Evolutionary conservation across 2,888 invertebrate genomes (phyloP).

Genomic region (Tipula unca): DNA sequence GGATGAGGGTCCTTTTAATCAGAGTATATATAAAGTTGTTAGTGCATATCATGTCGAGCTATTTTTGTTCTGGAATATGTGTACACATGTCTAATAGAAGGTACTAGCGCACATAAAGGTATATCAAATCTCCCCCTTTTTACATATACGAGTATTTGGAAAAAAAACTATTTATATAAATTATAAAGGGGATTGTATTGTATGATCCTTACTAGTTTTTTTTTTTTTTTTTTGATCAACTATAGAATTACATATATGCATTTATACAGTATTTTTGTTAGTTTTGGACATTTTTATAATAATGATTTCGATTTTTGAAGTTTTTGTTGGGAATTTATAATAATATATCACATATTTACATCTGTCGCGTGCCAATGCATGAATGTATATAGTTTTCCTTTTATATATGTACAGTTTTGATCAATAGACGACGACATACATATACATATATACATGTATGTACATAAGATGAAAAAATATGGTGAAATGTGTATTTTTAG

Average conservation of each 20-base stretch:
- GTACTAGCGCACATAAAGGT: not conserved
- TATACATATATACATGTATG: too few relatives aligned
- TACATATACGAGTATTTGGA: not conserved
- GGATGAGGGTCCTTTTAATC: constrained; percentile 3
- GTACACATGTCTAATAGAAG: not conserved
- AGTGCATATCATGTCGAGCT: not conserved
- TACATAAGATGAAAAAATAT: not conserved
- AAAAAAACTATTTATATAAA: not conserved
- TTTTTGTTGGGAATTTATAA: not conserved
- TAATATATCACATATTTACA: constrained; percentile 14
- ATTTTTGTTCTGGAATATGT: not conserved
- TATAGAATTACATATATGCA: not conserved
- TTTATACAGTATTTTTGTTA: not conserved
- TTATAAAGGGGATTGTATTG: not conserved
- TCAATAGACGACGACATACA: constrained; percentile 3
- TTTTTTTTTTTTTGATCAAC: constrained; percentile 1
- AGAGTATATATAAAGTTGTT: not conserved
- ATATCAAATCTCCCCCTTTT: not conserved
- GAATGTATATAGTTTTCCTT: not conserved
- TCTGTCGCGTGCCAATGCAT: constrained; percentile 14
- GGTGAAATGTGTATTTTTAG: constrained; percentile 14
- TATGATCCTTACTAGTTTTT: not conserved
- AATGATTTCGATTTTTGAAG: not conserved
- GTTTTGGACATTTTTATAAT: not conserved
- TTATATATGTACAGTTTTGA: not conserved